These are phyloP conservation scores for Cossypha dichroa DNA, from an alignment of 2,797 vertebrate species.

Conservation along the genomic window DNA sequence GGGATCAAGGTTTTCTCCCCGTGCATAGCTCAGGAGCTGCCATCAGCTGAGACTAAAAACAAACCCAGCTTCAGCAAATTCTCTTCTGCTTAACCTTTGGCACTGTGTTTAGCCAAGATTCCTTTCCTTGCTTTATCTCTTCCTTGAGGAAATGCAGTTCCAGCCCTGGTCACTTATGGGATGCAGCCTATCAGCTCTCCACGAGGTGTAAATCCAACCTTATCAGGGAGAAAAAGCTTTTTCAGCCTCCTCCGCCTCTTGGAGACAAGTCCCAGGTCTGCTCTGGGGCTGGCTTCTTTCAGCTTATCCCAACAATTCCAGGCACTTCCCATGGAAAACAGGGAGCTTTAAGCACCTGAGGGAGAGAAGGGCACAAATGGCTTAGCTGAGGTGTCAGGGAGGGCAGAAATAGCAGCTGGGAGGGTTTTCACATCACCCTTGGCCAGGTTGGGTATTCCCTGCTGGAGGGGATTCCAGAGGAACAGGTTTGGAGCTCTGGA, in stretches of 20 bases:
- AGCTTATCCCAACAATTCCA: not conserved
- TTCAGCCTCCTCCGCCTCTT: conserved; percentile 7
- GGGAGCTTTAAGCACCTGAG: not conserved
- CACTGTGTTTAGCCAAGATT: not conserved
- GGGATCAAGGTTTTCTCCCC: not conserved
- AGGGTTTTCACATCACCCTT: too few relatives aligned
- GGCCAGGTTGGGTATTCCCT: not conserved
- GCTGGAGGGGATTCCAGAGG: not conserved
- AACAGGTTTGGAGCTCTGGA: not conserved
- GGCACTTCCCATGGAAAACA: not conserved
- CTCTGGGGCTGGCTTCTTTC: conserved; percentile 19
- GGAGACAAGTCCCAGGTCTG: not conserved
- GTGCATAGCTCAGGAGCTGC: not conserved
- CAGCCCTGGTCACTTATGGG: not conserved
- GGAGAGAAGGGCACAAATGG: not conserved
- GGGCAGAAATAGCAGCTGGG: conserved; percentile 6
- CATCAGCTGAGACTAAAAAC: not conserved
- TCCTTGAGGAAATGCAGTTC: not conserved
- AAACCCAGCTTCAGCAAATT: not conserved
- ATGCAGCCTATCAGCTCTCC: conserved; percentile 23
- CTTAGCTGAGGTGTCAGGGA: not conserved
- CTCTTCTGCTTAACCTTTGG: conserved; percentile 47
- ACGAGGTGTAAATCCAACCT: conserved; percentile 62
- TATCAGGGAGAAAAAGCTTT: conserved; percentile 61
- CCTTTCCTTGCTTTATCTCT: conserved; percentile 38